Evolutionary conservation across 2,888 invertebrate species (phyloP), one percentile per base, ranked within the genome.

Genomic region (Mythimna albipuncta): DNA sequence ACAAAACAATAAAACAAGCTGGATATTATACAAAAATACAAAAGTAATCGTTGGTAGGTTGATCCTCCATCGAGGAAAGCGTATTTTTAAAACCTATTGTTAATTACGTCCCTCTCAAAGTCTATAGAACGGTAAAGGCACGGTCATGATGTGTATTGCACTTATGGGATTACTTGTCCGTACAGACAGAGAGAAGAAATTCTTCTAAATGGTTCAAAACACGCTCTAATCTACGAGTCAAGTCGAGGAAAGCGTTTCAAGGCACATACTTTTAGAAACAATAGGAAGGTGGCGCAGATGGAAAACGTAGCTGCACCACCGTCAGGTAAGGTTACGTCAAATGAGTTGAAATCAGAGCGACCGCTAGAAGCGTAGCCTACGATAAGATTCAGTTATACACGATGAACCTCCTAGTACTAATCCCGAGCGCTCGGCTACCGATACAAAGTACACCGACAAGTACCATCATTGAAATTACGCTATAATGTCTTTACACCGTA

Each of bases 81-180:
- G 92, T 91, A 91, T 92, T 94, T 91, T 92, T 91, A 92, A 94
- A 94, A 92, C 93, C 94, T 95, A 96, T 95, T 95, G 96, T 94
- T 94, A 95, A 95, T 96, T 96, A 96, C 96, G 96, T 96, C 96
- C 96, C 96, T 94, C 93, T 94, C 95, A 93, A 94, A 96, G 96
- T 96, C 96, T 96, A 95, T 95, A 95, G 95, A 95, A 95, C 94
- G 94, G 96, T 95, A 94, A 96, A 96, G 96, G 96, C 96, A 96
- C 96, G 96, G 95, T 96, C 90, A 95, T 96, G 96, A 96, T 96
- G 96, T 95, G 95, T 95, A 94, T 94, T 95, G 96, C 96, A 95
- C 95, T 95, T 94, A 95, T 91, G 93, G 94, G 93, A 93, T 91
- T 93, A 94, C 90, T 91, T 93, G 93, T 94, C 93, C 93, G 91